Percentiles rank a stretch among this genome's conserved stretches.
phyloP scores from a whole-genome alignment of 2,113 vertebrate species.

The Salvelinus namaycush region DNA sequence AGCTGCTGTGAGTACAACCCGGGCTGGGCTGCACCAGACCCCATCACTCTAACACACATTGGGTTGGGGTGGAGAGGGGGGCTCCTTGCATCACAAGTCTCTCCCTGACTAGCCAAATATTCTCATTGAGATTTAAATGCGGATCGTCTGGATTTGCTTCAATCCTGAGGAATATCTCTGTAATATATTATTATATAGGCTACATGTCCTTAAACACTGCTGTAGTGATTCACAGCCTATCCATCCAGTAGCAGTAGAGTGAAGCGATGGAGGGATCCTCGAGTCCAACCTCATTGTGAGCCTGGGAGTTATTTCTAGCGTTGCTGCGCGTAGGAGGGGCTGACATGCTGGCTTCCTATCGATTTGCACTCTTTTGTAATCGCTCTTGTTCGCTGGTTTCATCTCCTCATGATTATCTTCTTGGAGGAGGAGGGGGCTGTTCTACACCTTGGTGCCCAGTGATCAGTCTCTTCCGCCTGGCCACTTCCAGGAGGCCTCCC shows the following conservation, averaged over 20 bases:
- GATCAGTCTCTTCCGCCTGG: conserved; percentile 6
- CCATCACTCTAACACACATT: background rate
- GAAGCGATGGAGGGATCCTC: conserved; percentile 60
- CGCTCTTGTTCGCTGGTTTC: conserved; percentile 39
- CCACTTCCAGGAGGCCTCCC: conserved; percentile 18
- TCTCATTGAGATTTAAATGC: too few relatives aligned
- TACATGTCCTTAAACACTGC: conserved; percentile 34
- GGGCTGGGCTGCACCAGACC: too few relatives aligned
- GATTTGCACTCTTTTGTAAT: conserved; percentile 71
- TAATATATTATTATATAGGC: conserved; percentile 8
- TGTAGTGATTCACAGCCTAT: conserved; percentile 45
- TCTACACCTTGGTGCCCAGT: conserved; percentile 14
- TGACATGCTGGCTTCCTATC: conserved; percentile 72
- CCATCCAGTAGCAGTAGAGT: conserved; percentile 13
- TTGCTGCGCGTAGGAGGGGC: conserved; percentile 62
- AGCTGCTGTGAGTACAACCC: background rate
- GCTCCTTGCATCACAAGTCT: background rate
- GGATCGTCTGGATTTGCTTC: too few relatives aligned
- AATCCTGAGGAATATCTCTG: too few relatives aligned
- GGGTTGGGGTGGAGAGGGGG: background rate
- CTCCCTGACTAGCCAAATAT: too few relatives aligned
- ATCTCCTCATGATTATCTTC: conserved; percentile 21
- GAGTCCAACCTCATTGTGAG: conserved; percentile 61
- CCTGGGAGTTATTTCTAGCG: conserved; percentile 57
- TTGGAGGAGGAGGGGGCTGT: conserved; percentile 29